A percentile compares a stretch with the other conserved stretches of the same genome.
Conservation (phyloP, 2,888 invertebrate genomes). For the Polietes domitor region DNA sequence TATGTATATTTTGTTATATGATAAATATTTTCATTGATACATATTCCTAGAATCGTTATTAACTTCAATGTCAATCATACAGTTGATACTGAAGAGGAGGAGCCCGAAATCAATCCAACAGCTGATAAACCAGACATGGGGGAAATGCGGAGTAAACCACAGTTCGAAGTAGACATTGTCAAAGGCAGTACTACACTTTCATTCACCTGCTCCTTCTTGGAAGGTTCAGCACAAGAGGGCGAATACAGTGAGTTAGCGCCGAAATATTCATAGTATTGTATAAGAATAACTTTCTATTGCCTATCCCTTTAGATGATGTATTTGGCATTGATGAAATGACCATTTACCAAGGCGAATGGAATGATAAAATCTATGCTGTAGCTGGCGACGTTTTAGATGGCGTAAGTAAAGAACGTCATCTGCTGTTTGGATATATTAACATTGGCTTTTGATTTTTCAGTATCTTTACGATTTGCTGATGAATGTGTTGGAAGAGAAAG, state of each 20-base stretch:
- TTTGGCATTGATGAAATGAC: constrained; percentile 97
- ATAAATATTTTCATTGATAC: too few species aligned
- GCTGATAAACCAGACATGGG: constrained; percentile 88
- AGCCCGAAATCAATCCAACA: constrained; percentile 84
- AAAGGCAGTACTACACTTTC: constrained; percentile 89
- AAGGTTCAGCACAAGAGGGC: constrained; percentile 85
- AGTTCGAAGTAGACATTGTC: constrained; percentile 93
- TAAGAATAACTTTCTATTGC: neutral
- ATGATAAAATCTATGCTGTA: constrained; percentile 93
- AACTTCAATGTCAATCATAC: constrained; percentile 97
- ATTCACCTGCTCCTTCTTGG: constrained; percentile 92
- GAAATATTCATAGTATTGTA: constrained; percentile 1
- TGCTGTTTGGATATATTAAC: neutral
- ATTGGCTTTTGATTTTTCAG: constrained; percentile 82
- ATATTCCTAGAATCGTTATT: constrained; percentile 83
- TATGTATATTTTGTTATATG: too few species aligned
- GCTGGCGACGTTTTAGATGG: constrained; percentile 97
- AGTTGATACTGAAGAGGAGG: constrained; percentile 89
- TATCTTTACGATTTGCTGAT: constrained; percentile 96
- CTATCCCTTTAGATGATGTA: constrained; percentile 89
- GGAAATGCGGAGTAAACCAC: constrained; percentile 95
- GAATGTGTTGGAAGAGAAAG: constrained; percentile 97
- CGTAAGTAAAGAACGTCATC: constrained; percentile 83
- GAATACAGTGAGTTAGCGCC: constrained; percentile 84
- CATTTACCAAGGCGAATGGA: constrained; percentile 92